phyloP scores from a whole-genome alignment of 2,888 invertebrate species.

The Polydrusus pterygomalis region DNA sequence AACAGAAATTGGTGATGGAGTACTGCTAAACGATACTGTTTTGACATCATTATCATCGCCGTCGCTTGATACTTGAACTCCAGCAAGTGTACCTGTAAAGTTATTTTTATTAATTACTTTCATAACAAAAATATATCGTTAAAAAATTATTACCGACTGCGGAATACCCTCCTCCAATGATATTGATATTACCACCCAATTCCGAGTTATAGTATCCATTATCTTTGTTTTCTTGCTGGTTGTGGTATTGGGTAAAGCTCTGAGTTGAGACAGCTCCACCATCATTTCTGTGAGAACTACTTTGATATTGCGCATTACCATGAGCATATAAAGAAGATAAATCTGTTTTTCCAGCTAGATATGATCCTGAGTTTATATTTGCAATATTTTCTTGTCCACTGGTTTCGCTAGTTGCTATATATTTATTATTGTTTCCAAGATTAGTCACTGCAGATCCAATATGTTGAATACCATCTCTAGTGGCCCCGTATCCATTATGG shows the following conservation, averaged over 20 bases:
- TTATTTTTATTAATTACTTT: background rate
- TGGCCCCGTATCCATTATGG: background rate
- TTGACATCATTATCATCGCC: conserved; percentile 56
- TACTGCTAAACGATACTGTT: conserved; percentile 57
- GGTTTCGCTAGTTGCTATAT: background rate
- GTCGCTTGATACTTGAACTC: conserved; percentile 61
- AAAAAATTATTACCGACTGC: conserved; percentile 61
- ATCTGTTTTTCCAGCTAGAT: too few species aligned
- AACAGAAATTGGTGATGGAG: conserved; percentile 58
- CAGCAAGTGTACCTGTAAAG: conserved; percentile 52
- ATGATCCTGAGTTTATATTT: background rate
- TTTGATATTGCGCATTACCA: background rate
- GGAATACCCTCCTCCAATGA: conserved; percentile 67
- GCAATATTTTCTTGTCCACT: background rate
- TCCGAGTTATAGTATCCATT: conserved; percentile 28
- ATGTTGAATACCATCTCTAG: background rate
- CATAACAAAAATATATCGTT: background rate
- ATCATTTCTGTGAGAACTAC: background rate
- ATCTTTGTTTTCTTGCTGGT: background rate
- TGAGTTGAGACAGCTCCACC: conserved; percentile 48
- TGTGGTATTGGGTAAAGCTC: conserved; percentile 48
- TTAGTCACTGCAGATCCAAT: background rate
- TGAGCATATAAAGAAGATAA: background rate
- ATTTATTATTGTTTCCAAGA: background rate
- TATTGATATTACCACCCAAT: conserved; percentile 62